Evolutionary conservation across 1,140 invertebrate species (phyloP).

Genomic region (Aphelenchoides besseyi): DNA sequence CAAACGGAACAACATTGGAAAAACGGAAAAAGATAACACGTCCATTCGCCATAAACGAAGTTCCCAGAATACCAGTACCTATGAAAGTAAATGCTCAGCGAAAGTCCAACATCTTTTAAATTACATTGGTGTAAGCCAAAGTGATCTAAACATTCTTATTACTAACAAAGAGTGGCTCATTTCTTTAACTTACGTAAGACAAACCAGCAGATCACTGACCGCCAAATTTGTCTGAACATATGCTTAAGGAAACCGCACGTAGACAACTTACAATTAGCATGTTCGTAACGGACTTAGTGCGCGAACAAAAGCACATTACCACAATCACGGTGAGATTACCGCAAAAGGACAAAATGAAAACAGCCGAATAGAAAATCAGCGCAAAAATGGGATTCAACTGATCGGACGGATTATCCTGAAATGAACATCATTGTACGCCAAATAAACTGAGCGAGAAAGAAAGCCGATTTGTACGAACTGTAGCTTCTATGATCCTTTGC

Average conservation of each 20-base stretch:
- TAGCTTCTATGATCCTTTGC: too few relatives aligned
- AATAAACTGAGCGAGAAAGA: too few relatives aligned
- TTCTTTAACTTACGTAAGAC: slow-evolving; percentile 11
- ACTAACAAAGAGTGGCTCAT: not conserved
- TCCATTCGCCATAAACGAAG: not conserved
- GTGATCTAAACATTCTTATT: not conserved
- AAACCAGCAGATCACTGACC: not conserved
- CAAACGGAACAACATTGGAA: not conserved
- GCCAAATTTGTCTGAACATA: slow-evolving; percentile 6
- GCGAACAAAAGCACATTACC: slow-evolving; percentile 6
- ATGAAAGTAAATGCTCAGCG: too few relatives aligned
- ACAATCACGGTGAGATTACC: slow-evolving; percentile 9
- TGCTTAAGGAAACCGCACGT: too few relatives aligned
- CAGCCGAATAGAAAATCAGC: slow-evolving; percentile 3
- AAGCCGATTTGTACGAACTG: too few relatives aligned
- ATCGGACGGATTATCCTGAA: not conserved
- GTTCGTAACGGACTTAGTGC: not conserved
- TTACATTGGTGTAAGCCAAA: slow-evolving; percentile 19
- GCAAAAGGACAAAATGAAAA: slow-evolving; percentile 12
- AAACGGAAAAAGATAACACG: slow-evolving; percentile 15
- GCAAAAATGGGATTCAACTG: not conserved
- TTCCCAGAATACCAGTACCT: not conserved
- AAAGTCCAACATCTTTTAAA: too few relatives aligned
- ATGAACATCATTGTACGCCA: too few relatives aligned
- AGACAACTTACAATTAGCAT: slow-evolving; percentile 11